These are phyloP conservation scores for Bilobella aurantiaca DNA, from an alignment of 1,140 invertebrate genomes.

Conservation along the genomic window DNA sequence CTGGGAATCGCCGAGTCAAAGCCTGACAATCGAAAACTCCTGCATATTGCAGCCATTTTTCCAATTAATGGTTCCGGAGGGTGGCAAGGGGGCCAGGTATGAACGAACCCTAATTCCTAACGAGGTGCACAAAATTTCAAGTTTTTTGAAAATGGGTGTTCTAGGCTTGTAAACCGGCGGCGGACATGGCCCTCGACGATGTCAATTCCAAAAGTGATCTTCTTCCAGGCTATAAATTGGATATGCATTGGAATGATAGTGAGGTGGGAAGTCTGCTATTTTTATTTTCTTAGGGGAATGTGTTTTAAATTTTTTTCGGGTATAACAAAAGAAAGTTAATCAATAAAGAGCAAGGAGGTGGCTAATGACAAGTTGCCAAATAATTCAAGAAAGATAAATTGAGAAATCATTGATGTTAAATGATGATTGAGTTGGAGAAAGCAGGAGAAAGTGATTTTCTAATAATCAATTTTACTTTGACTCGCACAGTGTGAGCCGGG, in stretches of 20 bases:
- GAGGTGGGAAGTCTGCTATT: conserved; percentile 60
- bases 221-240: conserved; percentile 79
- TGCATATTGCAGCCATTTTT: conserved; percentile 96
- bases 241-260: conserved; percentile 91
- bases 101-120: not conserved
- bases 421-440: too few relatives aligned
- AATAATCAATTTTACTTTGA: conserved; percentile 36
- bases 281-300: too few relatives aligned
- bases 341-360: too few relatives aligned
- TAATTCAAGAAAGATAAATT: too few relatives aligned
- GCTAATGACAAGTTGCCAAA: too few relatives aligned
- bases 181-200: conserved; percentile 86
- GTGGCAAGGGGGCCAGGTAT: conserved; percentile 81
- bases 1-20: not conserved
- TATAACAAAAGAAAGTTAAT: too few relatives aligned
- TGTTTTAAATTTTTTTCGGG: too few relatives aligned
- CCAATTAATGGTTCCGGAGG: conserved; percentile 89
- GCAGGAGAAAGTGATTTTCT: not conserved
- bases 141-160: conserved; percentile 13
- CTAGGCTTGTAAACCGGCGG: conserved; percentile 83
- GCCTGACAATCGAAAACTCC: conserved; percentile 11
- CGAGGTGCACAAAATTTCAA: not conserved
- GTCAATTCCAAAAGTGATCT: conserved; percentile 84
- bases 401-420: too few relatives aligned
- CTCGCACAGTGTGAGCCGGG: conserved; percentile 96